phyloP scores from a whole-genome alignment of 1,140 invertebrate genomes.

The Drosophila mojavensis region DNA sequence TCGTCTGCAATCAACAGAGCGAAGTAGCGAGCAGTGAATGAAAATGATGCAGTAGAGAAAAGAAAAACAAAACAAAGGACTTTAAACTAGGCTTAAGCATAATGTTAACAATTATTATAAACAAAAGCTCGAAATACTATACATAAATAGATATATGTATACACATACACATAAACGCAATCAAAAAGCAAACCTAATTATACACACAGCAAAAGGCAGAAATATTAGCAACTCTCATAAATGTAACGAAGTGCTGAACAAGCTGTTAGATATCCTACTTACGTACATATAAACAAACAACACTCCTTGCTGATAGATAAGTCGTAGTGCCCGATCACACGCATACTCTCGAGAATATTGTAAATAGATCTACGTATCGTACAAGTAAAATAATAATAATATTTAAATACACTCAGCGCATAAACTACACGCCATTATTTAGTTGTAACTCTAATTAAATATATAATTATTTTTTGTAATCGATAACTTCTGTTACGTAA shows the following conservation, averaged over 20 bases:
- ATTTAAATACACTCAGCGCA: constrained; percentile 33
- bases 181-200: constrained; percentile 31
- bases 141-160: neutral
- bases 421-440: constrained; percentile 64
- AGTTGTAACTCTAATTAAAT: constrained; percentile 36
- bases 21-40: constrained; percentile 22
- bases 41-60: constrained; percentile 35
- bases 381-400: constrained; percentile 10
- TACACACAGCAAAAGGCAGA: neutral
- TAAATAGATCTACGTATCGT: constrained; percentile 32
- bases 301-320: constrained; percentile 43
- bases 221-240: constrained; percentile 21
- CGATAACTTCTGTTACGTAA: constrained; percentile 49
- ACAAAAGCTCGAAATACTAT: constrained; percentile 45
- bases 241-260: constrained; percentile 23
- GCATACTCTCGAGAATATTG: constrained; percentile 27
- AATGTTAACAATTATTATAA: constrained; percentile 59
- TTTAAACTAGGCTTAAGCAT: constrained; percentile 74
- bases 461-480: constrained; percentile 41
- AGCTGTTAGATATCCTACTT: constrained; percentile 21
- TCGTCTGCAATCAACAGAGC: neutral
- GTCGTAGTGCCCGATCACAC: constrained; percentile 29
- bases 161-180: constrained; percentile 31
- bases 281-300: constrained; percentile 22
- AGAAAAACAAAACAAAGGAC: constrained; percentile 70